A percentile compares a stretch with the other conserved stretches of the same genome.
phyloP scores from a whole-genome alignment of 2,888 invertebrate genomes.

The Limnephilus auricula region DNA sequence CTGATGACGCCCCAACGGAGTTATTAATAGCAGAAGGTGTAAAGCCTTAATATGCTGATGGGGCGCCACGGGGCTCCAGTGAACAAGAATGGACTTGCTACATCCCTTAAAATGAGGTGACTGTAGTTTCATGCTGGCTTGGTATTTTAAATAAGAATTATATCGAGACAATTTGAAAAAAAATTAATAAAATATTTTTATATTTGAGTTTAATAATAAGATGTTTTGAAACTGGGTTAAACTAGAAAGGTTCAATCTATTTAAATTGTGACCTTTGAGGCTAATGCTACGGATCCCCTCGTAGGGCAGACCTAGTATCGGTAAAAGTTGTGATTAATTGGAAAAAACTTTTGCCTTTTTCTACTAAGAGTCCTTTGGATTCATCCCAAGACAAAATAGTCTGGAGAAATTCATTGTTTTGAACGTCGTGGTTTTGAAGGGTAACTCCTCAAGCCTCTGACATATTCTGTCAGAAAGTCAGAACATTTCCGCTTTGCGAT shows the following conservation, averaged over 20 bases:
- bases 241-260: background rate
- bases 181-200: too few relatives aligned
- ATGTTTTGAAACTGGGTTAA: too few relatives aligned
- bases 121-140: background rate
- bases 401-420: background rate
- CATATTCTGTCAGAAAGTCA: too few relatives aligned
- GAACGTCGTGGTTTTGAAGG: background rate
- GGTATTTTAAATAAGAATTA: background rate
- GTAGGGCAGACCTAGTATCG: too few relatives aligned
- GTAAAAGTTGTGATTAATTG: too few relatives aligned
- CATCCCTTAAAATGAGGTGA: constrained; percentile 23
- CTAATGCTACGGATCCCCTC: too few relatives aligned
- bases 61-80: constrained; percentile 54
- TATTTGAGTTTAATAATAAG: background rate
- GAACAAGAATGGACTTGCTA: constrained; percentile 41
- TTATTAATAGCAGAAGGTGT: constrained; percentile 62
- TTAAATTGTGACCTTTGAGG: background rate
- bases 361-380: too few relatives aligned
- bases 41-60: constrained; percentile 62
- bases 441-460: too few relatives aligned
- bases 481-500: too few relatives aligned
- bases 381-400: background rate
- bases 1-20: constrained; percentile 28
- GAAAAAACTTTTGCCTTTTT: too few relatives aligned
- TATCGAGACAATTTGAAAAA: too few relatives aligned